Conservation (phyloP, 2,797 vertebrate genomes). For the Lates japonicus region DNA sequence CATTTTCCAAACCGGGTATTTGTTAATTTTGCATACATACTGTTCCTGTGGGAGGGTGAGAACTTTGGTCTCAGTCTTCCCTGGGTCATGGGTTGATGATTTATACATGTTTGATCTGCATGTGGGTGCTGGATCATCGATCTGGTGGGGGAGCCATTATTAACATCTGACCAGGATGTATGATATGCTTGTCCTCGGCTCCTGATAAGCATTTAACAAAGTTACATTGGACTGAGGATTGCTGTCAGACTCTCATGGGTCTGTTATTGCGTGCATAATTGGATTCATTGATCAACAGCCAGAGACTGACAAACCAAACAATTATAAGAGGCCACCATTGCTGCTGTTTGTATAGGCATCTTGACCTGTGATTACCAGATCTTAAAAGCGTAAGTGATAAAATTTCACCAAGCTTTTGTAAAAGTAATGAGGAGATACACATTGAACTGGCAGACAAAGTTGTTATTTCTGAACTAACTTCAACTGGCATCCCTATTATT, state of each 20-base stretch:
- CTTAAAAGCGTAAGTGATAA: not conserved
- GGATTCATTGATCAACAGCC: slow-evolving; percentile 25
- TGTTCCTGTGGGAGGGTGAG: not conserved
- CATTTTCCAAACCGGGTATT: not conserved
- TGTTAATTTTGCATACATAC: not conserved
- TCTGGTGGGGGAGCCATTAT: slow-evolving; percentile 40
- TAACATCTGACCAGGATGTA: slow-evolving; percentile 32
- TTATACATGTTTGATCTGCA: slow-evolving; percentile 18
- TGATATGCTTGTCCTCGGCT: slow-evolving; percentile 4
- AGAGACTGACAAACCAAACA: slow-evolving; percentile 26
- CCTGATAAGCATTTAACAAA: slow-evolving; percentile 46
- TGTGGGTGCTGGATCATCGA: not conserved
- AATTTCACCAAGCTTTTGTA: no score
- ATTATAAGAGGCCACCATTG: slow-evolving; percentile 20
- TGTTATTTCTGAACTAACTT: not conserved
- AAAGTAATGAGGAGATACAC: not conserved
- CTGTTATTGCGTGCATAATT: slow-evolving; percentile 37
- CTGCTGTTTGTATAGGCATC: slow-evolving; percentile 14
- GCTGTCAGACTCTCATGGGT: slow-evolving; percentile 9
- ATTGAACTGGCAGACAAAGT: not conserved
- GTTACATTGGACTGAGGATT: not conserved
- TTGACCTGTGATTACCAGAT: not conserved
- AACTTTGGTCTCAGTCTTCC: slow-evolving; percentile 4
- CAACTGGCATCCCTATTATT: not conserved
- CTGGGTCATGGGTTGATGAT: slow-evolving; percentile 13